phyloP scores from a whole-genome alignment of 1,140 invertebrate genomes.

The Caenorhabditis elegans region WBcel235 BX284604.4:8989501-8990000 shows the following conservation, averaged over 20 bases:
- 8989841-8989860: constrained; percentile 91
- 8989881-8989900: constrained; percentile 94
- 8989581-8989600: constrained; percentile 99
- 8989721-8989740: constrained; percentile 92
- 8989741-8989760: constrained; percentile 81
- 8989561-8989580: constrained; percentile 94
- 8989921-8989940: constrained; percentile 75
- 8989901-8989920: constrained; percentile 81
- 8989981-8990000: constrained; percentile 81
- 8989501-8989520: constrained; percentile 98
- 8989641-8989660: no score
- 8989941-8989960: constrained; percentile 81
- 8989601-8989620: constrained; percentile 90
- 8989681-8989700: constrained; percentile 83
- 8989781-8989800: constrained; percentile 99
- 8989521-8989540: constrained; percentile 99
- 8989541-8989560: constrained; percentile 94
- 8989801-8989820: constrained; percentile 96
- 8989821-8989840: constrained; percentile 99
- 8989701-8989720: constrained; percentile 95
- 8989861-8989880: constrained; percentile 89
- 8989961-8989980: constrained; percentile 83
- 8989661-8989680: not conserved
- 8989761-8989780: constrained; percentile 93
- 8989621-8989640: no score